These are phyloP conservation scores for Anoplolepis gracilipes DNA, from an alignment of 1,140 invertebrate genomes.

Conservation along the genomic window DNA sequence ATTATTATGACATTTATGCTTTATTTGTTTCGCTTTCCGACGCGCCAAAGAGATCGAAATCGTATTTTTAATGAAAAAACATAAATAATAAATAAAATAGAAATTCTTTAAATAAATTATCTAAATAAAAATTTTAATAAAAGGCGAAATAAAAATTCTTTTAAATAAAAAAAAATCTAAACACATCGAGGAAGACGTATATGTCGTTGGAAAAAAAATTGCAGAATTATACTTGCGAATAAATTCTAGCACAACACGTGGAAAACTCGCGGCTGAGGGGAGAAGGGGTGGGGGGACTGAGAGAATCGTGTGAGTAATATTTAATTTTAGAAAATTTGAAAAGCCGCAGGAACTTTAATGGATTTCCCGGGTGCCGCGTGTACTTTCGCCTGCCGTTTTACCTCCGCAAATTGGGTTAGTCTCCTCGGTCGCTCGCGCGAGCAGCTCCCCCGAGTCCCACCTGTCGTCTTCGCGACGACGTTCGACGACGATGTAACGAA, in stretches of 20 bases:
- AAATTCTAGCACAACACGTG: not conserved
- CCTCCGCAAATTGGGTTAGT: conserved; percentile 73
- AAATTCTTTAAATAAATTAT: too few relatives aligned
- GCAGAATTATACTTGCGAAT: not conserved
- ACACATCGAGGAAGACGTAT: too few relatives aligned
- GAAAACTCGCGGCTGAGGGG: not conserved
- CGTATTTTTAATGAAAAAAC: too few relatives aligned
- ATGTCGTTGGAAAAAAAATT: too few relatives aligned
- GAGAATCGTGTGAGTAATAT: conserved; percentile 8
- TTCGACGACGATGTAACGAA: conserved; percentile 45
- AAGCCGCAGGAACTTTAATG: conserved; percentile 70
- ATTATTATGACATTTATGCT: not conserved
- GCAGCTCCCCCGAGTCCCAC: not conserved
- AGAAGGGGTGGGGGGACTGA: too few relatives aligned
- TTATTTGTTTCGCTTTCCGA: not conserved
- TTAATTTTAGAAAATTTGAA: conserved; percentile 43
- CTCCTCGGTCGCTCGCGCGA: conserved; percentile 28
- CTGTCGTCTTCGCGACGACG: conserved; percentile 36
- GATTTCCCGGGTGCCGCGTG: conserved; percentile 69
- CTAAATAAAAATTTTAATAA: too few relatives aligned
- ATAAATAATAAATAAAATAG: too few relatives aligned
- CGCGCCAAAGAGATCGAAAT: too few relatives aligned
- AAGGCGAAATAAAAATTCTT: too few relatives aligned
- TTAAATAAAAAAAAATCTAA: too few relatives aligned
- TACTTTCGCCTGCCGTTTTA: conserved; percentile 59